A percentile compares a stretch with the other conserved stretches of the same genome.
phyloP scores from a whole-genome alignment of 2,797 vertebrate genomes.

The Pangasius djambal region DNA sequence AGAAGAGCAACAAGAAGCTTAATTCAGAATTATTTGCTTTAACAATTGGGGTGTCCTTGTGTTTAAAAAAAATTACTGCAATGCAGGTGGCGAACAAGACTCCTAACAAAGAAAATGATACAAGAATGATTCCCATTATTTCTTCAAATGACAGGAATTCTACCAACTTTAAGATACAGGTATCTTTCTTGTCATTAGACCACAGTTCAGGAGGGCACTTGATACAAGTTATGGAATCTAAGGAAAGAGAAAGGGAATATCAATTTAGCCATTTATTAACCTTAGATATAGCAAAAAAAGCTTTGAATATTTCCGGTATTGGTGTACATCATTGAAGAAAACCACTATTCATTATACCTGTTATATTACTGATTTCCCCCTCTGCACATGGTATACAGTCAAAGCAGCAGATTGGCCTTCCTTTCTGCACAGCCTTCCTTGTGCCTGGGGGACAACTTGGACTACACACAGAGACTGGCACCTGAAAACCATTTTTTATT shows the following conservation, averaged over 20 bases:
- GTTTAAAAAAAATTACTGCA: too few species aligned
- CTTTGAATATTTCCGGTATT: neutral
- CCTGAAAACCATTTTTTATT: constrained; percentile 57
- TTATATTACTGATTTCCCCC: constrained; percentile 73
- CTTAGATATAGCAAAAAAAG: neutral
- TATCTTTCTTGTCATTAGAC: constrained; percentile 55
- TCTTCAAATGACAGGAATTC: constrained; percentile 61
- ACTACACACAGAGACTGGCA: too few species aligned
- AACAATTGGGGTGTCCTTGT: too few species aligned
- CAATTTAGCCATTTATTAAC: neutral
- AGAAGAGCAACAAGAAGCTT: constrained; percentile 5
- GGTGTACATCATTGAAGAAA: neutral
- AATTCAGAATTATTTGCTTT: neutral
- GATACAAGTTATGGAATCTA: constrained; percentile 10
- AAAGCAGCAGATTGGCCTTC: constrained; percentile 73
- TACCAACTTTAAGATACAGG: constrained; percentile 58
- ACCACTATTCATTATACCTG: constrained; percentile 62
- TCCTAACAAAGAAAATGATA: too few species aligned
- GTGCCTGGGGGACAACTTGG: constrained; percentile 35
- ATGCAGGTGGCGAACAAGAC: too few species aligned
- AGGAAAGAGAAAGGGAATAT: neutral
- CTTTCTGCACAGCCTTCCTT: constrained; percentile 65
- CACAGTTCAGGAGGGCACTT: constrained; percentile 17
- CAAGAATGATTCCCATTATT: constrained; percentile 53
- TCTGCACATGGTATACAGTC: constrained; percentile 72